These are phyloP conservation scores for Seira ritae DNA, from an alignment of 2,888 invertebrate genomes.

Conservation along the genomic window DNA sequence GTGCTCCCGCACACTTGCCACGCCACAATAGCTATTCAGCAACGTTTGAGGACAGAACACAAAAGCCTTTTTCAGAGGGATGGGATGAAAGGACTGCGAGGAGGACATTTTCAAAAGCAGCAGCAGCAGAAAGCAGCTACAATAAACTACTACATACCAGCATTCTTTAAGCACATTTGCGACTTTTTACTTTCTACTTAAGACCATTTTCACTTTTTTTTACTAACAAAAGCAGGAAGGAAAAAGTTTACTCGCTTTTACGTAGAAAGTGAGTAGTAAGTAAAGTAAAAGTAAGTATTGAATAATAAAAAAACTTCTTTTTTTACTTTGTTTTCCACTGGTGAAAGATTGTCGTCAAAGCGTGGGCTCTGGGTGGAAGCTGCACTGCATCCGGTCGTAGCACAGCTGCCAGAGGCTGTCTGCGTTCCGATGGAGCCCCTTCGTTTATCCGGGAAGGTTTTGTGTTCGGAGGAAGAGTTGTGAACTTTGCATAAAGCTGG, in stretches of 20 bases:
- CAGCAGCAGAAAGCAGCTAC: too few relatives aligned
- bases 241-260: constrained; percentile 8
- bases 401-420: constrained; percentile 22
- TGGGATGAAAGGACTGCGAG: background rate
- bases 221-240: background rate
- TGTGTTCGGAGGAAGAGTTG: constrained; percentile 20
- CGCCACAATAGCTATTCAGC: background rate
- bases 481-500: constrained; percentile 53
- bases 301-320: background rate
- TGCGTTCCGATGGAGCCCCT: background rate
- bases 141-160: too few relatives aligned
- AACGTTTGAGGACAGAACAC: background rate
- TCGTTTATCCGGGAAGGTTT: constrained; percentile 35
- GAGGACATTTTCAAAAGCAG: too few relatives aligned
- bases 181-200: background rate
- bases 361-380: constrained; percentile 13
- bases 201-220: background rate
- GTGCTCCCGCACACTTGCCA: background rate
- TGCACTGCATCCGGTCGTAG: constrained; percentile 8
- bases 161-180: background rate
- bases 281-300: background rate
- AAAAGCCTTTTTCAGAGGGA: background rate
- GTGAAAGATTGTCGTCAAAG: constrained; percentile 45
- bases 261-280: background rate
- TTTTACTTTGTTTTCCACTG: constrained; percentile 51